Conservation (phyloP, 1,140 invertebrate species). For the Nylanderia fulva region DNA sequence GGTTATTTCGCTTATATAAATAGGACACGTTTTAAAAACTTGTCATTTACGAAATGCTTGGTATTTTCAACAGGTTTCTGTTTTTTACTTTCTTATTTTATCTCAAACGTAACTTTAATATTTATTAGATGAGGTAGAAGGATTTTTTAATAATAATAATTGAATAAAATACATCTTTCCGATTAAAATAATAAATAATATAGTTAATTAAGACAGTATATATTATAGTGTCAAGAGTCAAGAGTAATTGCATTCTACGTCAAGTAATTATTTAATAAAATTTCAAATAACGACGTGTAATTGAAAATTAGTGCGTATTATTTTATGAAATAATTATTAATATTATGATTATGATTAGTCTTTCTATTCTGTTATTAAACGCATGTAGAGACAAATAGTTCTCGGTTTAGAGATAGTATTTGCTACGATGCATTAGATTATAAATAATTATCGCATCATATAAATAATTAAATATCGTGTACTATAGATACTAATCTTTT, state of each 20-base stretch:
- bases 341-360: background rate
- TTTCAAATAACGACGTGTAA: background rate
- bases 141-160: background rate
- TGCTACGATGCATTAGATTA: background rate
- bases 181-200: background rate
- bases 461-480: constrained; percentile 35
- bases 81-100: background rate
- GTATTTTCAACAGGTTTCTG: constrained; percentile 3
- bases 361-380: background rate
- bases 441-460: background rate
- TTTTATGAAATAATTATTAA: background rate
- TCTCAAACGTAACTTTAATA: background rate
- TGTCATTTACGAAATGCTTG: background rate
- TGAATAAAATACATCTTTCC: background rate
- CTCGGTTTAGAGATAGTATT: background rate
- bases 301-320: background rate
- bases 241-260: background rate
- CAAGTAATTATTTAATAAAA: background rate
- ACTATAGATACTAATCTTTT: constrained; percentile 10
- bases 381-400: background rate
- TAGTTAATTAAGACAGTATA: background rate
- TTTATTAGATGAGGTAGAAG: background rate
- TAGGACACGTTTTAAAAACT: background rate
- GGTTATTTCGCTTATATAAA: background rate
- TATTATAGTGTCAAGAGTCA: background rate